Conservation (phyloP, 2,888 invertebrate species). For the Drosophila rubida region DNA sequence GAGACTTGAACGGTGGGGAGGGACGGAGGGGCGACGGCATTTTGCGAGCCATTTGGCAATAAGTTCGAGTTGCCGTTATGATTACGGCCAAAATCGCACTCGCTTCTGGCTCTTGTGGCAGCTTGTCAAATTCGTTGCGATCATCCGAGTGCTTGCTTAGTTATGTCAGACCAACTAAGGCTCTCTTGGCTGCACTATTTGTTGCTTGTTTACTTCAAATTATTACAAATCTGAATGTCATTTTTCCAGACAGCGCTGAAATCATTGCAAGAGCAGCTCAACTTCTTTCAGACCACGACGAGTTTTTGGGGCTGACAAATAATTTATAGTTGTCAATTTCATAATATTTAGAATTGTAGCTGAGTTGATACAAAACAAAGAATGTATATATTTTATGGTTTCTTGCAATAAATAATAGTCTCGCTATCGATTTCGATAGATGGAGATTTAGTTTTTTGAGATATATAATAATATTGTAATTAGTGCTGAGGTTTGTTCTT, state of each 20-base stretch:
- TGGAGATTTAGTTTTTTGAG: no score
- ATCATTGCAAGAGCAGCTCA: not conserved
- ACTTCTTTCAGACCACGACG: not conserved
- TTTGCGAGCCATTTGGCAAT: constrained; percentile 52
- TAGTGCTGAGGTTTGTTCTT: not conserved
- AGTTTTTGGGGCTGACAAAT: no score
- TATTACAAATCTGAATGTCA: constrained; percentile 5
- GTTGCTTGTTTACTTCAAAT: not conserved
- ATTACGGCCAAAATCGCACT: constrained; percentile 54
- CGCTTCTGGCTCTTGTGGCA: constrained; percentile 26
- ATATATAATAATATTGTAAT: no score
- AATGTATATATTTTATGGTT: no score
- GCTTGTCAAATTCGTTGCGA: constrained; percentile 49
- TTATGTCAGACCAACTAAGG: constrained; percentile 5
- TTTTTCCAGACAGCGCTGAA: not conserved
- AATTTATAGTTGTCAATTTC: not conserved
- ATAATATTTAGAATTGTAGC: no score
- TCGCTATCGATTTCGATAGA: no score
- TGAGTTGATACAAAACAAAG: no score
- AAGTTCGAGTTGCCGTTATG: constrained; percentile 63
- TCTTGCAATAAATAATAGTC: no score
- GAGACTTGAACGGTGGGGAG: not conserved
- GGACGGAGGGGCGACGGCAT: not conserved
- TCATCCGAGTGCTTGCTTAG: constrained; percentile 20
- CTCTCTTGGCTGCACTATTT: not conserved